These are phyloP conservation scores for Hipparchia sbordonii DNA, from an alignment of 2,888 invertebrate genomes.

Conservation along the genomic window DNA sequence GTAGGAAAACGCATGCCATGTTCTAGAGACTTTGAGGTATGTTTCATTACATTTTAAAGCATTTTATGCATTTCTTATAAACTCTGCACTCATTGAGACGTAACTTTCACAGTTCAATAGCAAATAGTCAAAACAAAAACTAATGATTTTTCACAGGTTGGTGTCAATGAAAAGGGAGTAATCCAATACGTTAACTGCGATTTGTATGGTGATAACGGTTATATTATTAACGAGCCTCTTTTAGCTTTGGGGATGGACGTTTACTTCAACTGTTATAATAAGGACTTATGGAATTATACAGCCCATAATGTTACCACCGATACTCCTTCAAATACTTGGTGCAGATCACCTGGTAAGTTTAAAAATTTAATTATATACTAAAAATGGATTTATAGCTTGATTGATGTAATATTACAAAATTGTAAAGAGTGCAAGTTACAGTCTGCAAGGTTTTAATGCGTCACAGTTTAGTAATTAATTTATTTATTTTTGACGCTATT, in stretches of 20 bases:
- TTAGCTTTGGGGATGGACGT: slow-evolving; percentile 35
- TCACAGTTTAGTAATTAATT: too few relatives aligned
- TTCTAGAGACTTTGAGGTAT: slow-evolving; percentile 69
- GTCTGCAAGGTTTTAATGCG: too few relatives aligned
- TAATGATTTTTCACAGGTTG: slow-evolving; percentile 49
- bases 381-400: too few relatives aligned
- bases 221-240: slow-evolving; percentile 74
- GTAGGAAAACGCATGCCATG: slow-evolving; percentile 79
- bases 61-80: too few relatives aligned
- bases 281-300: slow-evolving; percentile 50
- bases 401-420: too few relatives aligned
- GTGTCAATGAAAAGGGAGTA: slow-evolving; percentile 81
- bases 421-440: too few relatives aligned
- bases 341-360: slow-evolving; percentile 49
- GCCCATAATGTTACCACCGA: slow-evolving; percentile 55
- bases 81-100: too few relatives aligned
- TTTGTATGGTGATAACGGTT: slow-evolving; percentile 78
- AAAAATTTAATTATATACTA: neutral
- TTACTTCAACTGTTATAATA: slow-evolving; percentile 77
- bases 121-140: too few relatives aligned
- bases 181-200: slow-evolving; percentile 82
- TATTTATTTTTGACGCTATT: too few relatives aligned
- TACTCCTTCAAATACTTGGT: slow-evolving; percentile 50
- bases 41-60: neutral
- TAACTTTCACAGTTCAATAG: too few relatives aligned